Conservation (phyloP, 2,797 vertebrate genomes). For the Todus mexicanus region DNA sequence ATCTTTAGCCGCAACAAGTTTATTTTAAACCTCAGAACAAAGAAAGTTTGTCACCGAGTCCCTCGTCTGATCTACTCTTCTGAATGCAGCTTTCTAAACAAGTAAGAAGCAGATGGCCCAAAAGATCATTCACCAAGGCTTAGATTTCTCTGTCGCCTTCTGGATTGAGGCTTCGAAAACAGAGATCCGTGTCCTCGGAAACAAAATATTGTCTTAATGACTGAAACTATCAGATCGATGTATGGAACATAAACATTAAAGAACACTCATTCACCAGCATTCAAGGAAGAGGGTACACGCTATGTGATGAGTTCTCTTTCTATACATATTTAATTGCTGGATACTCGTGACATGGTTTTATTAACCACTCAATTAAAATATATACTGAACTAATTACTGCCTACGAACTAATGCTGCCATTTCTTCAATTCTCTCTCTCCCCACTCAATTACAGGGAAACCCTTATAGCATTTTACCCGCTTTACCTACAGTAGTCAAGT, state of each 20-base stretch:
- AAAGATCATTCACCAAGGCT: slow-evolving; percentile 65
- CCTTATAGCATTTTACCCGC: not conserved
- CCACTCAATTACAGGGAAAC: not conserved
- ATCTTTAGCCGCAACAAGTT: slow-evolving; percentile 74
- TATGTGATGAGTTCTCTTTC: not conserved
- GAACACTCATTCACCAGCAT: not conserved
- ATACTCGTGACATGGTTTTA: not conserved
- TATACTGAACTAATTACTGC: not conserved
- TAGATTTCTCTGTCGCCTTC: slow-evolving; percentile 58
- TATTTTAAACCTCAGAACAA: slow-evolving; percentile 77
- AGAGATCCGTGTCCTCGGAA: slow-evolving; percentile 29
- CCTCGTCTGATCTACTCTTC: slow-evolving; percentile 73
- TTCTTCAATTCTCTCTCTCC: not conserved
- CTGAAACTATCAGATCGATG: not conserved
- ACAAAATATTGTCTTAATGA: slow-evolving; percentile 19
- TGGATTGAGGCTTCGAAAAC: slow-evolving; percentile 32
- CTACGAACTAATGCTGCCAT: not conserved
- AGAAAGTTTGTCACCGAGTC: slow-evolving; percentile 77
- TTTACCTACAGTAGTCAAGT: not conserved
- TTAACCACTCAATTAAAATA: not conserved
- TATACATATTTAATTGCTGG: not conserved
- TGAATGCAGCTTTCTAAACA: slow-evolving; percentile 75
- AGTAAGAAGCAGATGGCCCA: slow-evolving; percentile 78
- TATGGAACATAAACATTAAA: not conserved
- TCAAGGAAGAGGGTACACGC: not conserved